Base-by-base conservation (phyloP, 23 tunicate species). In the Pegea sp. region DNA sequence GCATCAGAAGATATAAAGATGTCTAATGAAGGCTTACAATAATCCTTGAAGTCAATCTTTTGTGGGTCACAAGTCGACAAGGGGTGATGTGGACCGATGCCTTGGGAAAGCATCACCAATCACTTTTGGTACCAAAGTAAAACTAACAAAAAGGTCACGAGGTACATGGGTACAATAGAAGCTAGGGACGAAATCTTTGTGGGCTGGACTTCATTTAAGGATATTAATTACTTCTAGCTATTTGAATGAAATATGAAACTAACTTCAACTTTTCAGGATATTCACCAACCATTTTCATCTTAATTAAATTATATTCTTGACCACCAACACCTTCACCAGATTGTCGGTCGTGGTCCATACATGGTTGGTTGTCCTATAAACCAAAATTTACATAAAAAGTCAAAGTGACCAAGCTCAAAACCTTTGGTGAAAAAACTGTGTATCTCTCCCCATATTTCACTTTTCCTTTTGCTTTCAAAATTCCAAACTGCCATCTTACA, bases 261-360 rank as follows among this genome's bases (percentile, higher is more conserved):
- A 52, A 84, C 95, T 62, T 58, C 11, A 84, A 52, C 44, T 84
- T 74, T 23, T 68, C 72, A 1, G 95, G 95, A 59, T 55, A 84
- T n/a, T 84, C 84, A 53, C 71, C 81, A 29, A 71, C 42, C 1
- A 70, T 65, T 46, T 78, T 67, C 98, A 89, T 89, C 34, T 89
- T 89, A 67, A 89, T 77, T 0, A 71, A 61, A 55, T 90, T 89
- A 42, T 89, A 89, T 67, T 89, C 98, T 55, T 89, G 98, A 1
- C 75, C 70, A 18, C 90, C 98, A 8, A 77, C 98, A 13, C 98
- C 98, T 53, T 89, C 98, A 29, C 98, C 98, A 5, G 98, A 77
- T 32, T 71, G 80, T 48, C 98, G 32, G 65, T 89, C 98, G 63
- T 89, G 98, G 65, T 89, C 98, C 98, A 89, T 89, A 62, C 98